These are phyloP conservation scores for Trichoplax adhaerens DNA, from an alignment of 37 sponge, comb jelly and placozoan species.

Conservation along the genomic window DNA sequence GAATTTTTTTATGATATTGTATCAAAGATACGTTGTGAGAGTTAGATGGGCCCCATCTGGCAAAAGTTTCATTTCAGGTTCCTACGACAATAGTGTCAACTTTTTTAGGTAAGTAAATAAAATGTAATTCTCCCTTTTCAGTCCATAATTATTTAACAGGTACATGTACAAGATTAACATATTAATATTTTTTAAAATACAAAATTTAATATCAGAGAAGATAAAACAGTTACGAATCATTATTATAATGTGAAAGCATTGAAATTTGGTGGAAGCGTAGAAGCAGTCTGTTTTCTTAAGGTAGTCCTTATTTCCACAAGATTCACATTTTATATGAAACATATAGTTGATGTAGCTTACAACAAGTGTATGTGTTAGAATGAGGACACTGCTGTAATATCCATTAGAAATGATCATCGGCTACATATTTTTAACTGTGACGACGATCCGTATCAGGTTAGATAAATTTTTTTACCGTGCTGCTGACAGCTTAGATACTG, in stretches of 20 bases:
- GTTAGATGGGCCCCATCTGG: slow-evolving; percentile 41
- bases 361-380: too few relatives aligned
- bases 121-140: not conserved
- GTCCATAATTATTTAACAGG: too few relatives aligned
- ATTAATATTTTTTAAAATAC: too few relatives aligned
- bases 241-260: slow-evolving; percentile 28
- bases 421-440: slow-evolving; percentile 3
- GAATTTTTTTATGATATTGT: too few relatives aligned
- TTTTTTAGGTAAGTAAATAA: slow-evolving; percentile 24
- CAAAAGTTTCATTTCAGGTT: slow-evolving; percentile 38
- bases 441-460: not conserved
- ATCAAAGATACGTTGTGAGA: slow-evolving; percentile 44
- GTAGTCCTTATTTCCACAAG: slow-evolving; percentile 15
- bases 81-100: slow-evolving; percentile 53
- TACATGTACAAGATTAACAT: too few relatives aligned
- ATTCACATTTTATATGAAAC: slow-evolving; percentile 14
- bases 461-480: slow-evolving; percentile 1
- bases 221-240: not conserved
- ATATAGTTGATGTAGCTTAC: too few relatives aligned
- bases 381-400: not conserved
- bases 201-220: not conserved
- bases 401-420: not conserved
- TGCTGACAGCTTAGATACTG: not conserved
- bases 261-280: slow-evolving; percentile 42
- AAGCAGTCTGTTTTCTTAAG: slow-evolving; percentile 33